These are phyloP conservation scores for Lasioglossum calceatum DNA, from an alignment of 2,888 invertebrate species.

Conservation along the genomic window DNA sequence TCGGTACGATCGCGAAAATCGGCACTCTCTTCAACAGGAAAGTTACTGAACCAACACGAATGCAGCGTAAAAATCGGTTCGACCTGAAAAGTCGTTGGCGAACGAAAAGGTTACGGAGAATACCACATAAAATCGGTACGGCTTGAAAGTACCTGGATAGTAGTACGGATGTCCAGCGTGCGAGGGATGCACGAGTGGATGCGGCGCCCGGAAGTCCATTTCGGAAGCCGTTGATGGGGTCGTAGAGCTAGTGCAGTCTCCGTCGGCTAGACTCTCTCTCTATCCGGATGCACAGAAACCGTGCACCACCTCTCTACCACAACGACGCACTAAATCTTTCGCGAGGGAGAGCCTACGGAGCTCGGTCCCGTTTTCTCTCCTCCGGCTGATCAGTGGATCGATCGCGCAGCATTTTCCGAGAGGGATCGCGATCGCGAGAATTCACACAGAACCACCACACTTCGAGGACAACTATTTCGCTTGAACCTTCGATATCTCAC, in stretches of 20 bases:
- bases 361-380: conserved; percentile 57
- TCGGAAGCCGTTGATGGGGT: conserved; percentile 46
- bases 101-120: too few relatives aligned
- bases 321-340: conserved; percentile 36
- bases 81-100: rapidly evolving
- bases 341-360: conserved; percentile 43
- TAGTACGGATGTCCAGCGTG: conserved; percentile 82
- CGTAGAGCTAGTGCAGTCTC: conserved; percentile 29
- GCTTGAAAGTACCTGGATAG: conserved; percentile 74
- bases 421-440: neutral
- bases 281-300: neutral
- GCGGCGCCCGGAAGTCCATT: conserved; percentile 83
- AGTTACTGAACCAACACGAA: too few relatives aligned
- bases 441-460: neutral
- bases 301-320: neutral
- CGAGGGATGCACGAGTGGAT: conserved; percentile 81
- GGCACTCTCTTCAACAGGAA: too few relatives aligned
- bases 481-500: neutral
- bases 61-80: too few relatives aligned
- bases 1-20: neutral
- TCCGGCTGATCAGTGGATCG: conserved; percentile 40
- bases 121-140: neutral
- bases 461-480: neutral
- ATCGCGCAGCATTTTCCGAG: conserved; percentile 61
- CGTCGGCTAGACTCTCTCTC: neutral